Evolutionary conservation across 2,797 vertebrate species (phyloP).

Genomic region (Otus scops): DNA sequence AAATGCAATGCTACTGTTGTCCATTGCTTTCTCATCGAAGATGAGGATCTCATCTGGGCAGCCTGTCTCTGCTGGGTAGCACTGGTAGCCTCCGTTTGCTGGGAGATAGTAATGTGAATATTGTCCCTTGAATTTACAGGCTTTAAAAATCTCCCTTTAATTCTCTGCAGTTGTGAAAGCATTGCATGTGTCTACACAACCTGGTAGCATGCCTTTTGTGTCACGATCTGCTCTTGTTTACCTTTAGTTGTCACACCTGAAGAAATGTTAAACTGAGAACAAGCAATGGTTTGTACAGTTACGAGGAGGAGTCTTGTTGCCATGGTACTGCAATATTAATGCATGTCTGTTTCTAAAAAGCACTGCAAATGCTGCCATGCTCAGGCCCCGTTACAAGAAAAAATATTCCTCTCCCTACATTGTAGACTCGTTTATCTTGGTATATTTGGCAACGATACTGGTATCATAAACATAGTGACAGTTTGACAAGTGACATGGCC

Average conservation of each 20-base stretch:
- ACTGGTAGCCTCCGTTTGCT: background rate
- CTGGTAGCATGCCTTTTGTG: background rate
- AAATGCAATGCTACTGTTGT: background rate
- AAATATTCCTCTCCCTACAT: background rate
- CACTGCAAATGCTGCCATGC: background rate
- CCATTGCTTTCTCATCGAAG: background rate
- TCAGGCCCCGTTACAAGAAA: background rate
- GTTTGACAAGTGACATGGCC: background rate
- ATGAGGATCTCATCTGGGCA: background rate
- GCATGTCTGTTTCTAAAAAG: background rate
- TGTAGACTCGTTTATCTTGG: background rate
- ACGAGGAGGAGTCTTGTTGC: conserved; percentile 23
- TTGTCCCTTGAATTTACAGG: background rate
- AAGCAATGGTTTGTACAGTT: background rate
- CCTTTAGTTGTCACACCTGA: conserved; percentile 33
- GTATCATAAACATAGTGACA: background rate
- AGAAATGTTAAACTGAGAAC: background rate
- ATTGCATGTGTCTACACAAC: background rate
- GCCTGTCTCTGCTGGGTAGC: background rate
- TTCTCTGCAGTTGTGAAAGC: background rate
- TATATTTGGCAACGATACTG: background rate
- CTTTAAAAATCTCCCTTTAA: background rate
- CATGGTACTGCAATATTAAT: background rate
- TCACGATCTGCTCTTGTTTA: background rate
- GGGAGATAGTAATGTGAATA: background rate